Evolutionary conservation across 2,888 invertebrate genomes (phyloP), one percentile per base, ranked within the genome.

Genomic region (Erebia aethiops): DNA sequence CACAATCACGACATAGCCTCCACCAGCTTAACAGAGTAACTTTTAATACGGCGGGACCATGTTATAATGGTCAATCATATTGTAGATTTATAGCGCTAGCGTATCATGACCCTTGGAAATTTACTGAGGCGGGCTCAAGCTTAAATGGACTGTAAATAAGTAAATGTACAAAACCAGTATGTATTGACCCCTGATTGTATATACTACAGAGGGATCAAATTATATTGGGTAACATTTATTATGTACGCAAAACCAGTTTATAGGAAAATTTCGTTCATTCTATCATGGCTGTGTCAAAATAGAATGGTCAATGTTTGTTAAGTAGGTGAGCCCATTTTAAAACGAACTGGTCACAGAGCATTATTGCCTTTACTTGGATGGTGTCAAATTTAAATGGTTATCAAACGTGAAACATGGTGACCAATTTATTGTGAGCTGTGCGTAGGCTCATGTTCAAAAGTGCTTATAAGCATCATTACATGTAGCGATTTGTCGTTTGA

Each of bases 401-500:
- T 52, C n/a, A 16, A 43, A 41, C 21, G 14, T 61, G 56, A 61
- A 41, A 52, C 54, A 61, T 52, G 52, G 10, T 43, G 26, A 43
- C 70, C 51, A 65, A 56, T 61, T 56, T 68, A 54, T 56, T 11
- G 14, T 26, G 67, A 73, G 14, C 67, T 41, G 11, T 51, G 68
- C 70, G 73, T 70, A 70, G 73, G 73, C 43, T 54, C 60, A 61
- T 21, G 26, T 61, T 65, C 65, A 66, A 67, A 71, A 66, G 18
- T 63, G 52, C 49, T 65, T 49, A n/a, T 35, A 67, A 65, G 49
- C 49, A 54, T 56, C 35, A 64, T 70, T 70, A 70, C 51, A 65
- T 18, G 56, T 43, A 68, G 67, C 73, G 73, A 73, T 70, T 73
- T 70, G 70, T 70, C 72, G 70, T 64, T 43, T 64, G 16, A 46